Base-by-base conservation (phyloP, 92 coral and sea anemone species). In the Phenganax marumi region DNA sequence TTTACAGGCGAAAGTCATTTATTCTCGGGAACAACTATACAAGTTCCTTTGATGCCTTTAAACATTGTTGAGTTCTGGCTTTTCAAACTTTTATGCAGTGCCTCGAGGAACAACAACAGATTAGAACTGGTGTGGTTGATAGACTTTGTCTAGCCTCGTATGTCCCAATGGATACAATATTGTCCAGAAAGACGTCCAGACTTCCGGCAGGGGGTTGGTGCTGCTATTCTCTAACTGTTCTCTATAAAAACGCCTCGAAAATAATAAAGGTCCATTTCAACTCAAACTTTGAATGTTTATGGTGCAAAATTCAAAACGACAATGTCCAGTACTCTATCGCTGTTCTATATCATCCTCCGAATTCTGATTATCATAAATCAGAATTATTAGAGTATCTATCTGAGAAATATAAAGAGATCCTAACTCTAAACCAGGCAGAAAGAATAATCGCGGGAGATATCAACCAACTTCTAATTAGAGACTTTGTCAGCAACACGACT, bases 401-500 rank as follows among this genome's bases (percentile, higher is more conserved):
- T 48, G 90, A 91, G 13, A 56, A 58, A 24, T 88, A 86, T 50
- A 90, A 90, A 25, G 48, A 43, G 6, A 88, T 90, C 52, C 70
- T 90, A 50, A 64, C 80, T 7, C 6, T 26, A 74, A 63, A 91
- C 22, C 83, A 90, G 10, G 89, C 89, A 25, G 84, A 77, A 68
- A 76, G 81, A 26, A 80, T 81, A 8, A 77, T 88, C 74, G 90
- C 84, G 10, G 90, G 89, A 11, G 89, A 86, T 53, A 86, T 86
- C 66, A 88, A 89, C 66, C 86, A 77, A 79, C 85, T 86, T 49
- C 75, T 63, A 79, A 73, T 86, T 39, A 50, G 79, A 39, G 91
- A 89, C 77, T 61, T 89, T 71, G 62, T 49, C 55, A 81, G 84
- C 93, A 90, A 76, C 91, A 90, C 13, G 63, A 65, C 72, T 82